These are phyloP conservation scores for Amphimallon solstitiale DNA, from an alignment of 2,888 invertebrate genomes.

Conservation along the genomic window DNA sequence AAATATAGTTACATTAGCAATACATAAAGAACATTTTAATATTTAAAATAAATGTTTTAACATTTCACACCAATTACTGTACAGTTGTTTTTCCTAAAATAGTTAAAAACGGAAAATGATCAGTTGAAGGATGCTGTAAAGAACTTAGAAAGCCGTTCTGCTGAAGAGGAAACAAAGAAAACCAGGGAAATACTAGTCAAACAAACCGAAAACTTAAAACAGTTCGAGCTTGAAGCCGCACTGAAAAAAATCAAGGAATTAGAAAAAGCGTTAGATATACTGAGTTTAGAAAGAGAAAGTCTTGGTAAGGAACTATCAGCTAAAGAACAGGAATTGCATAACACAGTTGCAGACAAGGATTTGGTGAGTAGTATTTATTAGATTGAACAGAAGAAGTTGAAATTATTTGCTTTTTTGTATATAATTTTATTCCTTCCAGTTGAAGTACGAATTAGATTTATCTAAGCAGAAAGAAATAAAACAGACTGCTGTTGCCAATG, in stretches of 20 bases:
- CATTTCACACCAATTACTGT: no score
- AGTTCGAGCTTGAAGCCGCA: constrained; percentile 50
- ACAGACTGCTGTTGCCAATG: constrained; percentile 1
- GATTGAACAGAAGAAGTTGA: background rate
- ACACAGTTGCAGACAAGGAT: constrained; percentile 10
- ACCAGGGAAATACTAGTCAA: constrained; percentile 11
- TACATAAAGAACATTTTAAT: no score
- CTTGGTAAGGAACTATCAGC: constrained; percentile 13
- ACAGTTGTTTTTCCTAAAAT: no score
- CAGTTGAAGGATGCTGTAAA: constrained; percentile 33
- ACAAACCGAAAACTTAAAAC: constrained; percentile 45
- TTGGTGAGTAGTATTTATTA: background rate
- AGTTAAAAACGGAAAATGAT: constrained; percentile 54
- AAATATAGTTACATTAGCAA: no score
- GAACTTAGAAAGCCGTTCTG: constrained; percentile 49
- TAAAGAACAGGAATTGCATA: constrained; percentile 4
- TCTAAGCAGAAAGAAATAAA: constrained; percentile 7
- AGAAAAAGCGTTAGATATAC: constrained; percentile 43
- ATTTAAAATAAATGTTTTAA: no score
- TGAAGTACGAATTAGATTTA: constrained; percentile 18
- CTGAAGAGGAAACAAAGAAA: constrained; percentile 52
- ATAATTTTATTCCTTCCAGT: background rate
- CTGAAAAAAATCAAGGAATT: constrained; percentile 51
- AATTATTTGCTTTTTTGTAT: background rate
- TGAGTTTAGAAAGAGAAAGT: constrained; percentile 34